Evolutionary conservation across 2,113 vertebrate genomes (phyloP), one percentile per base, ranked within the genome.

Genomic region (Nycticebus coucang): DNA sequence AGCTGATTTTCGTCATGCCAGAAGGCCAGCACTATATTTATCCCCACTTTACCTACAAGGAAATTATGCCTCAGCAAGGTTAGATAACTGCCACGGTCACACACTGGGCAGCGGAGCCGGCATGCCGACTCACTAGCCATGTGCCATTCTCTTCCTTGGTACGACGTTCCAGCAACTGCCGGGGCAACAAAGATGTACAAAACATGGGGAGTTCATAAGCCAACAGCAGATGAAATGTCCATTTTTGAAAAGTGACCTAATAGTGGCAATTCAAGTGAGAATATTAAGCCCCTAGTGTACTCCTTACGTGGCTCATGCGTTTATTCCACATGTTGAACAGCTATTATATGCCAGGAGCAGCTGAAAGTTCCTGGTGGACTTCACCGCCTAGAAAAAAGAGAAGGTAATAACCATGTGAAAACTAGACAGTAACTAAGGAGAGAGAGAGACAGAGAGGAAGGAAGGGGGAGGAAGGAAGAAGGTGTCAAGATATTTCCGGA

Each of bases 301-400:
- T 57, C 35, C 14, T 82, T 82, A 69, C 3, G 69, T 62, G 17
- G 13, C 55, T 55, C 50, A 69, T 57, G 79, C 64, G n/a, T 79
- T 84, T 91, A 78, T 88, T 91, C 15, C 33, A 87, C 21, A 88
- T 10, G 37, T 71, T 84, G 10, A 92, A 21, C 50, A 66, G 50
- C 22, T 75, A 24, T 75, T 78, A 64, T 62, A 30, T n/a, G 57
- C 22, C 78, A 79, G 78, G 18, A 15, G 68, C 1, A 50, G 7
- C 57, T 91, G 30, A 55, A 89, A 74, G 30, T 91, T 62, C 37
- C 21, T 35, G 11, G 13, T 28, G 60, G 30, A 79, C 24, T 11
- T 59, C 71, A 83, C 45, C 21, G 79, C 74, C 55, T 75, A 80
- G 60, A 95, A 95, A n/a, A 14, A 92, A 89, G 18, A 62, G 7